These are phyloP conservation scores for Megaceryle alcyon DNA, from an alignment of 2,797 vertebrate genomes.

Conservation along the genomic window DNA sequence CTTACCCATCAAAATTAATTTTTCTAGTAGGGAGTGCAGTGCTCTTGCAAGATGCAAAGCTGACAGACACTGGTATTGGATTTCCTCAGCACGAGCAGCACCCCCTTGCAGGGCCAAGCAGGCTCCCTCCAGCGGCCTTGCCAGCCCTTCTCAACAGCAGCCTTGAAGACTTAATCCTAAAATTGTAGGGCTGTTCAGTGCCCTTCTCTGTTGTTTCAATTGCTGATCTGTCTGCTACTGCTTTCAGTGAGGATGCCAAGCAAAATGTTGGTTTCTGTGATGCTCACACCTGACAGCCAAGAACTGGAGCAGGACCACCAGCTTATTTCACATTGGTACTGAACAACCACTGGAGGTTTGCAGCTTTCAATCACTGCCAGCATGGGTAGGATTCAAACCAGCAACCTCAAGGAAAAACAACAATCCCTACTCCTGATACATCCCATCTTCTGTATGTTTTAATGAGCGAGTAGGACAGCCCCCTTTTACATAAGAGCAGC, in stretches of 20 bases:
- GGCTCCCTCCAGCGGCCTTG: fast-evolving
- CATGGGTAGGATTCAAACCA: background rate
- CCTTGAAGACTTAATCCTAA: background rate
- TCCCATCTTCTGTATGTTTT: background rate
- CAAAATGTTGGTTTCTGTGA: background rate
- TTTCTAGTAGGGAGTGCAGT: background rate
- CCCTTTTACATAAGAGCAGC: background rate
- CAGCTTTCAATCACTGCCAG: background rate
- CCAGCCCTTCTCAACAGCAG: background rate
- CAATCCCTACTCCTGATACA: background rate
- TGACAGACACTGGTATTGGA: fast-evolving
- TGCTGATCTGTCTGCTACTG: background rate
- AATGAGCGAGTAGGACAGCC: background rate
- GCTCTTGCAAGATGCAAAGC: background rate
- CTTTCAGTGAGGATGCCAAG: background rate
- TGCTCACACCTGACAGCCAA: background rate
- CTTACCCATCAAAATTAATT: background rate
- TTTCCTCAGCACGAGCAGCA: background rate
- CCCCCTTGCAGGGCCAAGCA: background rate
- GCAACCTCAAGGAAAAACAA: background rate
- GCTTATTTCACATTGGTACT: background rate
- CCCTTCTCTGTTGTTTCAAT: background rate
- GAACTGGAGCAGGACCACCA: background rate
- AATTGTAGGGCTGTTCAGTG: background rate
- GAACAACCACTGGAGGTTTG: background rate